phyloP scores from a whole-genome alignment of 2,113 vertebrate species.

The Zootoca vivipara region DNA sequence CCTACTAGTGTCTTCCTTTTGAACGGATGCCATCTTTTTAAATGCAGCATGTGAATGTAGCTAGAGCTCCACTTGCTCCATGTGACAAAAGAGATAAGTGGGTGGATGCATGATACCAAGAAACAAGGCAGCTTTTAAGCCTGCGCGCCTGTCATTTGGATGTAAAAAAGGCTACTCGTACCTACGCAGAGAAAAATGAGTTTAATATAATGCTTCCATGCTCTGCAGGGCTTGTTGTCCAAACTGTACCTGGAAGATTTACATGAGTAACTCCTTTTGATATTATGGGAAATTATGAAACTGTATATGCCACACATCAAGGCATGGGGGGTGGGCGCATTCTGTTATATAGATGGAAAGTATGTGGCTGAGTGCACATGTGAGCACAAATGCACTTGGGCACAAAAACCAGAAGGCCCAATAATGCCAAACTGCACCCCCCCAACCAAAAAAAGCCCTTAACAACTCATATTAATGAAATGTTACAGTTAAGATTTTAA shows the following conservation, averaged over 20 bases:
- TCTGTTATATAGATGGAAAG: neutral
- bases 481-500: slow-evolving; percentile 59
- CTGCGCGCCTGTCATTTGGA: neutral
- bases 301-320: neutral
- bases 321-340: neutral
- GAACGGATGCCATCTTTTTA: slow-evolving; percentile 8
- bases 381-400: accelerated
- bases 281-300: slow-evolving; percentile 40
- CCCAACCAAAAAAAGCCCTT: neutral
- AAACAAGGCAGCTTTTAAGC: slow-evolving; percentile 14
- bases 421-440: neutral
- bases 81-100: slow-evolving; percentile 29
- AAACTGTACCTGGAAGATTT: slow-evolving; percentile 37
- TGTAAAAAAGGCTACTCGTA: slow-evolving; percentile 22
- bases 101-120: slow-evolving; percentile 19
- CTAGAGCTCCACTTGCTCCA: neutral
- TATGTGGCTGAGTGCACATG: neutral
- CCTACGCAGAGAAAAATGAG: slow-evolving; percentile 36
- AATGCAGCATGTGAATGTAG: slow-evolving; percentile 32
- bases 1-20: neutral
- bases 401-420: slow-evolving; percentile 13
- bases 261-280: slow-evolving; percentile 30
- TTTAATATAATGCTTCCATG: slow-evolving; percentile 46
- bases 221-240: slow-evolving; percentile 38
- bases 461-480: slow-evolving; percentile 42